Conservation (phyloP, 2,888 invertebrate species). For the Cyclophora albipunctata region DNA sequence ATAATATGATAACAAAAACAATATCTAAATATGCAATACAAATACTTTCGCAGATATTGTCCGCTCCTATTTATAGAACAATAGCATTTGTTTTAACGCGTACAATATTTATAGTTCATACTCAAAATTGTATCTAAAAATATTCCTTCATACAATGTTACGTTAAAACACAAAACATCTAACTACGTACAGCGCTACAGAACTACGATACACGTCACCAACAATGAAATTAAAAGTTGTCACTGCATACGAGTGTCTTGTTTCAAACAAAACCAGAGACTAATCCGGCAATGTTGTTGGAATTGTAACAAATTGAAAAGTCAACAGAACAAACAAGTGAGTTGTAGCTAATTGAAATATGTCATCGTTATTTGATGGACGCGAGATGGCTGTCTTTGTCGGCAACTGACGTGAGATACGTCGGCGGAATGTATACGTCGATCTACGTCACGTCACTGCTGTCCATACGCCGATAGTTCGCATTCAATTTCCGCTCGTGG, state of each 20-base stretch:
- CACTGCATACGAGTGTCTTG: not conserved
- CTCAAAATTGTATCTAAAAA: too few relatives aligned
- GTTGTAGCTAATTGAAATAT: conserved; percentile 35
- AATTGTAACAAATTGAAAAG: conserved; percentile 7
- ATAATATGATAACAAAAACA: too few relatives aligned
- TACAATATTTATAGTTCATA: too few relatives aligned
- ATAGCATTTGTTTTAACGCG: too few relatives aligned
- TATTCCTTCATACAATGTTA: too few relatives aligned
- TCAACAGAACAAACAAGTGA: conserved; percentile 9
- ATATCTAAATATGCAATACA: too few relatives aligned
- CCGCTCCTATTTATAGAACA: too few relatives aligned
- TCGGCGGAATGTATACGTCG: conserved; percentile 38
- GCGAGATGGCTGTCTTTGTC: conserved; percentile 53
- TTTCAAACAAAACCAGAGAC: not conserved
- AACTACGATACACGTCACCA: not conserved
- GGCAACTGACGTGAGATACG: conserved; percentile 39
- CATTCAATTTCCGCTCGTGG: conserved; percentile 56
- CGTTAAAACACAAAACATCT: too few relatives aligned
- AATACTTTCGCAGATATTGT: too few relatives aligned
- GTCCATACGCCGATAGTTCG: conserved; percentile 44
- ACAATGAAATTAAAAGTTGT: not conserved
- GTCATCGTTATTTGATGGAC: conserved; percentile 41
- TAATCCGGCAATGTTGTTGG: conserved; percentile 1
- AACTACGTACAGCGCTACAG: too few relatives aligned
- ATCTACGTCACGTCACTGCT: conserved; percentile 35